Evolutionary conservation across 2,113 vertebrate species (phyloP), one percentile per base, ranked within the genome.

Genomic region (Sylvilagus bachmani): DNA sequence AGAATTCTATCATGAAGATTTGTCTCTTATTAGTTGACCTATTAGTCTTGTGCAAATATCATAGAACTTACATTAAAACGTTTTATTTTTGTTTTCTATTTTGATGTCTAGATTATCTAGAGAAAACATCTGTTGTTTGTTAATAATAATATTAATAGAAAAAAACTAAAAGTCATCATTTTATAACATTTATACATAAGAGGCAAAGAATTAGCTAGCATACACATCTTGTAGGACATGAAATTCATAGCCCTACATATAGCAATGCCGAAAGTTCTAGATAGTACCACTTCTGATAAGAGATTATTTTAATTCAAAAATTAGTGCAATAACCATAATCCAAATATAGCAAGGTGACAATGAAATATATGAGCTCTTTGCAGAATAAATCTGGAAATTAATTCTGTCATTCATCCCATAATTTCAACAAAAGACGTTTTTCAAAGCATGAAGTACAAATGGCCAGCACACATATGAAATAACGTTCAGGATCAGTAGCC

Each of bases 21-120:
- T 33, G 1, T 29, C 36, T 44, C 44, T 62, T 88, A 13, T 79
- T 62, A 27, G 12, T 77, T 88, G 38, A 22, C 14, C 33, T 92
- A 7, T 16, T 14, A 71, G 21, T 73, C 33, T 62, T 58, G 21
- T 36, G 17, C 55, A 69, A 88, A 69, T 85, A 49, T 49, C 22
- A 89, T 7, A 58, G 67, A 77, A 73, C 16, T 74, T 82, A 71
- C 7, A 21, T 78, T 87, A 84, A 70, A 70, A n/a, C 16, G 66
- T 90, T 91, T 51, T 61, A 29, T 25, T 79, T 88, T 86, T 70
- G 7, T 51, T 87, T 78, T 86, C n/a, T 81, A 11, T 93, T 53
- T 49, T 80, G 3, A 58, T 24, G 3, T 49, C 62, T 44, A 44
- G 38, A 44, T 44, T 70, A 58, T 44, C 19, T 85, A 51, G 36